phyloP scores from a whole-genome alignment of 2,797 vertebrate species.

The Chlorospingus flavigularis region DNA sequence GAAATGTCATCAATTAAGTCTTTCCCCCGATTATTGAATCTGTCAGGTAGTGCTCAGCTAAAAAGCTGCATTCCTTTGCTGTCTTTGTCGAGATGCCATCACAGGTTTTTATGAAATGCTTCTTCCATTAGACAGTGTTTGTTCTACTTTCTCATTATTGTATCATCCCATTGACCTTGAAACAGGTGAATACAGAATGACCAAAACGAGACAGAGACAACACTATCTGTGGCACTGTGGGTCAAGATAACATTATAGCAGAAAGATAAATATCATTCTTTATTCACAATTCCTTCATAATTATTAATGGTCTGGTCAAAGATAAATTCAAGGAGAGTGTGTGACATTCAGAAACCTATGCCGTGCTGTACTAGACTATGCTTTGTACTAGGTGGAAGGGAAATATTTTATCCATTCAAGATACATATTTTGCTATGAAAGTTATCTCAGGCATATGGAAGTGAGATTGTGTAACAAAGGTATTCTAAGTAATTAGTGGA shows the following conservation, averaged over 20 bases:
- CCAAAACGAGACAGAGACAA: constrained; percentile 28
- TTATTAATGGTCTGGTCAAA: constrained; percentile 62
- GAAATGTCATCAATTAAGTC: constrained; percentile 85
- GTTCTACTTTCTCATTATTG: constrained; percentile 69
- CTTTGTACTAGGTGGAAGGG: background rate
- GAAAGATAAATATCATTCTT: constrained; percentile 54
- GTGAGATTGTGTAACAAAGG: background rate
- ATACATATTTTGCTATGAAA: background rate
- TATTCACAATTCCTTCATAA: constrained; percentile 38
- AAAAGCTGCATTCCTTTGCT: constrained; percentile 74
- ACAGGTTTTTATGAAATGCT: constrained; percentile 65
- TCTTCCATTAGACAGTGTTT: constrained; percentile 67
- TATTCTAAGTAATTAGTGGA: background rate
- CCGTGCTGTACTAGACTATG: background rate
- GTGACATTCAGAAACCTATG: constrained; percentile 40
- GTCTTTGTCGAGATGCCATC: constrained; percentile 66
- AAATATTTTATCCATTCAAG: constrained; percentile 14
- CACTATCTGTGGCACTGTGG: background rate
- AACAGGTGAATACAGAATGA: constrained; percentile 26
- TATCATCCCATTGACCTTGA: constrained; percentile 73
- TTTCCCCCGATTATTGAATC: constrained; percentile 83
- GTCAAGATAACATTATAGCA: constrained; percentile 52
- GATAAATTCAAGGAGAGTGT: constrained; percentile 49
- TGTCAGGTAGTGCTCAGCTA: constrained; percentile 77
- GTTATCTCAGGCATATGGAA: background rate